Evolutionary conservation across 2,888 invertebrate species (phyloP).

Genomic region (Volucella inflata): DNA sequence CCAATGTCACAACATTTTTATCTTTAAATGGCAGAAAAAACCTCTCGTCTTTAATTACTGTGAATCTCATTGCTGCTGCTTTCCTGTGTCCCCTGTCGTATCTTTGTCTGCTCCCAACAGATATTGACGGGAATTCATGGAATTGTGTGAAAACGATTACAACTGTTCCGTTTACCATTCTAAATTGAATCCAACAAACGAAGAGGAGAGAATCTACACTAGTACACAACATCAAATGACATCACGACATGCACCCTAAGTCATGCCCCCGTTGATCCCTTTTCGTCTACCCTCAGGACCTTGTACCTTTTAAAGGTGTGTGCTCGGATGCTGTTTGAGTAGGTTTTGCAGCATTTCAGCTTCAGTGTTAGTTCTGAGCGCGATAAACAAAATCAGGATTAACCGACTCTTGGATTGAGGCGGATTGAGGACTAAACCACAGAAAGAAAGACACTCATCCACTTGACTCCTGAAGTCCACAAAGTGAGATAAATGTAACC

Average conservation of each 20-base stretch:
- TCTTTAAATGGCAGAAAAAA: constrained; percentile 63
- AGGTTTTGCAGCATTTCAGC: neutral
- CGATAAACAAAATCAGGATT: constrained; percentile 50
- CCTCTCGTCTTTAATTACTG: constrained; percentile 71
- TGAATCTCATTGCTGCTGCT: neutral
- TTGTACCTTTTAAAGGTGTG: constrained; percentile 9
- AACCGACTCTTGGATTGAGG: neutral
- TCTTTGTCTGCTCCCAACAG: constrained; percentile 11
- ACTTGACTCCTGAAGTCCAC: constrained; percentile 44
- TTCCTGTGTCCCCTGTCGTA: neutral
- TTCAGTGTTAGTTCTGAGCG: constrained; percentile 44
- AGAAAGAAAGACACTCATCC: constrained; percentile 6
- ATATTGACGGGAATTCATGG: constrained; percentile 38
- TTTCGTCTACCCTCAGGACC: neutral
- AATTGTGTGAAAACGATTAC: constrained; percentile 67
- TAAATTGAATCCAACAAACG: constrained; percentile 8
- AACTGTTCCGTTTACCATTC: constrained; percentile 51
- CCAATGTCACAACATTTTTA: constrained; percentile 74
- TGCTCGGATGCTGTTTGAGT: too few relatives aligned
- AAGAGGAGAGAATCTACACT: neutral
- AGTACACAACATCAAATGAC: constrained; percentile 52
- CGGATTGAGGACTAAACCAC: neutral
- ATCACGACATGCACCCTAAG: constrained; percentile 70
- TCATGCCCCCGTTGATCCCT: constrained; percentile 17
- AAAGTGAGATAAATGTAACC: constrained; percentile 55